Evolutionary conservation across 1,140 invertebrate species (phyloP), one percentile per base, ranked within the genome.

Genomic region (Helicoverpa armigera): DNA sequence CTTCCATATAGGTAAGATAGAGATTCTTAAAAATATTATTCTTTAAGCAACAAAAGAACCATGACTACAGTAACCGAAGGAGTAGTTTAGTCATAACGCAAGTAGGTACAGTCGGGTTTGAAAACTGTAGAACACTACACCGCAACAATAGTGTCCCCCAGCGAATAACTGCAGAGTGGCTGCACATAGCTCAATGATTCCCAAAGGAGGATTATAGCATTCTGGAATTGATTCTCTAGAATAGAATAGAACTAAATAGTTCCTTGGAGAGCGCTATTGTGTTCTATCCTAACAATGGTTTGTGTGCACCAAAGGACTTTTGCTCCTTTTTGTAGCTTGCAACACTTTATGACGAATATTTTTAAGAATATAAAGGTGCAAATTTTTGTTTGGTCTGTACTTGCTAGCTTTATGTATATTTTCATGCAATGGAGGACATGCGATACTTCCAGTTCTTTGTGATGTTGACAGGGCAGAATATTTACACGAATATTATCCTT

Each of bases 141-240:
- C 35, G 35, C 63, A 72, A 78, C 80, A 78, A 82, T 73, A 63
- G 65, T 35, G 75, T 82, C 65, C 65, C 79, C 51, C 23, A 16
- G 75, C 12, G 56, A 56, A 29, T 73, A 78, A 78, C 51, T 79
- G 29, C 63, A 54, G 76, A 78, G 76, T 70, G 63, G 70, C 56
- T 76, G 63, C 53, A 67, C 53, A 67, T 79, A 76, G 72, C 79
- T 82, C 76, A 74, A 82, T 35, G 74, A 54, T 76, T 82, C 80
- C 83, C 84, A 73, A 81, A 77, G 73, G 80, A 58, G 76, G 80
- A 78, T 78, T 82, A 82, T 58, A 72, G 31, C 69, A 60, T 51
- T 50, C 51, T 83, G 65, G 82, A 82, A 83, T 83, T 83, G 79
- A 83, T 83, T 83, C 74, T 74, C 43, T 65, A 81, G 82, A 76